phyloP scores from a whole-genome alignment of 2,888 invertebrate genomes.

The Tenthredo mesomela region DNA sequence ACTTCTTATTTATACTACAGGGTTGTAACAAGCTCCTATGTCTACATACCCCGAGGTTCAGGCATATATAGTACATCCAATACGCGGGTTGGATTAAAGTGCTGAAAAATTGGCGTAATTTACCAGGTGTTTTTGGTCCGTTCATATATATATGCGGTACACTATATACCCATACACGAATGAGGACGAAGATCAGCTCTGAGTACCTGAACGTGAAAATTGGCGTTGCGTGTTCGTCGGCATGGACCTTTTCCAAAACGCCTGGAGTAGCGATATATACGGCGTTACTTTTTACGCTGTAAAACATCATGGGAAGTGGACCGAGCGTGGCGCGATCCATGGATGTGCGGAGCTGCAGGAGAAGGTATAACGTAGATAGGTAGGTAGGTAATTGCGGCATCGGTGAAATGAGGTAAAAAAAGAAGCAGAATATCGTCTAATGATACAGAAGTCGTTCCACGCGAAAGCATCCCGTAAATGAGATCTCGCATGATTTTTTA shows the following conservation, averaged over 20 bases:
- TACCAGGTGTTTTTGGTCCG: neutral
- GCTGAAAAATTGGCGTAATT: neutral
- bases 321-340: slow-evolving; percentile 12
- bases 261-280: neutral
- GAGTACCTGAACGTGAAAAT: slow-evolving; percentile 7
- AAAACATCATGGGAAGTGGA: slow-evolving; percentile 41
- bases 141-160: neutral
- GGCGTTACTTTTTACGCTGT: slow-evolving; percentile 13
- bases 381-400: slow-evolving; percentile 37
- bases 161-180: neutral
- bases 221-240: slow-evolving; percentile 44
- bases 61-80: neutral
- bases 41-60: too few species aligned
- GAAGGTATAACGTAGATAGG: neutral
- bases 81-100: neutral
- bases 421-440: slow-evolving; percentile 10
- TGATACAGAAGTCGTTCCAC: slow-evolving; percentile 48
- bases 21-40: neutral
- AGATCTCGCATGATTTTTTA: slow-evolving; percentile 10
- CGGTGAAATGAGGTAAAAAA: slow-evolving; percentile 31
- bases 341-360: neutral
- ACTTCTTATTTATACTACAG: neutral
- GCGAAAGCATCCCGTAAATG: slow-evolving; percentile 40
- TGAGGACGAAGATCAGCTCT: neutral
- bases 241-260: slow-evolving; percentile 39